Evolutionary conservation across 1,140 invertebrate genomes (phyloP).

Genomic region (Venturia canescens): DNA sequence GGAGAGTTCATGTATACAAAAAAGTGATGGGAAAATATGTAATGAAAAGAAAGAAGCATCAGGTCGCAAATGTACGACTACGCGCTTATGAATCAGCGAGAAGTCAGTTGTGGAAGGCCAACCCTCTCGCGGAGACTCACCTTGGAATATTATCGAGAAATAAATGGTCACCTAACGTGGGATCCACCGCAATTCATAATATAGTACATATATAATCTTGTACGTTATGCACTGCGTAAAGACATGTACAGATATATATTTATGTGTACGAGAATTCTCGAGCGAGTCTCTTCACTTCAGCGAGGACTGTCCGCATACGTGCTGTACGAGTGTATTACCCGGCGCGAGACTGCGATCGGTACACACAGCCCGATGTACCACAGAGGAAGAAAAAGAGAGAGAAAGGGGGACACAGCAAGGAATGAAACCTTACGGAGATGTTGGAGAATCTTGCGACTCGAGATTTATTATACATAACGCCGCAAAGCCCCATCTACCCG

Average conservation of each 20-base stretch:
- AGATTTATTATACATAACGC: constrained; percentile 47
- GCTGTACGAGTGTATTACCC: constrained; percentile 43
- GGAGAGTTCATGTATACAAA: too few species aligned
- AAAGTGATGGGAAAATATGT: too few species aligned
- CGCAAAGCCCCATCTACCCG: constrained; percentile 43
- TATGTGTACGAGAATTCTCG: constrained; percentile 34
- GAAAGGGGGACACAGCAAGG: constrained; percentile 6
- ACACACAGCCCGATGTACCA: constrained; percentile 22
- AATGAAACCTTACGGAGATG: constrained; percentile 38
- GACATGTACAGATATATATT: constrained; percentile 24
- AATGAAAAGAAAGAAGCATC: constrained; percentile 1
- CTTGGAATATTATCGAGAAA: constrained; percentile 46
- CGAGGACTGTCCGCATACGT: constrained; percentile 18
- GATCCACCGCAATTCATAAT: constrained; percentile 24
- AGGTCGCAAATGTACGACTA: constrained; percentile 32
- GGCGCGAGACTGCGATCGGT: constrained; percentile 27
- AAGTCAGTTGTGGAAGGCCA: constrained; percentile 41
- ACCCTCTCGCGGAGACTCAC: constrained; percentile 40
- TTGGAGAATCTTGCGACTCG: constrained; percentile 37
- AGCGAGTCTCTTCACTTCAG: constrained; percentile 25
- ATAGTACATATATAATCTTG: constrained; percentile 38
- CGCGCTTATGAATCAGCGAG: constrained; percentile 39
- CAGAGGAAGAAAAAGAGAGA: constrained; percentile 4
- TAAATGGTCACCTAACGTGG: constrained; percentile 47
- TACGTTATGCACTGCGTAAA: constrained; percentile 19